Percentiles rank a stretch among this genome's conserved stretches.
Evolutionary conservation across 2,113 vertebrate species (phyloP).

Genomic region (Petaurus breviceps): DNA sequence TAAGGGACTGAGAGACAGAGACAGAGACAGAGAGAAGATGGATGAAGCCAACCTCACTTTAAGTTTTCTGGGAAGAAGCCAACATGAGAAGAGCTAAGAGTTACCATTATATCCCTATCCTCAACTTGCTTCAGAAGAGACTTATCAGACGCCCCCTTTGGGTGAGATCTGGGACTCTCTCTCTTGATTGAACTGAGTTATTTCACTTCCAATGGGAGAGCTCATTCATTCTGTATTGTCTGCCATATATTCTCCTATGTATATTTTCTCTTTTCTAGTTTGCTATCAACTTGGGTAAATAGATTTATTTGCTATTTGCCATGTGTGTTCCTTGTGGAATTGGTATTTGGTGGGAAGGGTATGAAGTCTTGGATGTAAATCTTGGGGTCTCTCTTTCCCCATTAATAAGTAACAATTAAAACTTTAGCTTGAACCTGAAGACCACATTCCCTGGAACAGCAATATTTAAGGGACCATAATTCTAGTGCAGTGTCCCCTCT

Average conservation of each 20-base stretch:
- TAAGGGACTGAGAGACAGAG: background rate
- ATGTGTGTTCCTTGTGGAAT: background rate
- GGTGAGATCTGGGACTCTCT: background rate
- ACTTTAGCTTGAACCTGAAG: background rate
- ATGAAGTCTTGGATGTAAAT: background rate
- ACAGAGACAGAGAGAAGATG: background rate
- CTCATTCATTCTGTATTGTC: too few species aligned
- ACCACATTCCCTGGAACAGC: background rate
- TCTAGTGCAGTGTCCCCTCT: background rate
- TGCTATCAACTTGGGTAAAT: background rate
- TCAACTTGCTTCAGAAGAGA: background rate
- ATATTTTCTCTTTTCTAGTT: background rate
- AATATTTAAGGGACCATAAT: background rate
- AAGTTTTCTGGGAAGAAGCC: background rate
- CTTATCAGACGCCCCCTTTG: background rate
- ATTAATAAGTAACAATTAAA: background rate
- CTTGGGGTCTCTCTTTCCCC: background rate
- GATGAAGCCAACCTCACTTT: background rate
- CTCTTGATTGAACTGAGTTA: background rate
- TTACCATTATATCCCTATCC: too few species aligned
- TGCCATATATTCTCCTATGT: background rate
- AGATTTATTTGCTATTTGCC: background rate
- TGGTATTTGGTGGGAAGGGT: background rate
- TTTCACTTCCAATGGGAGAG: background rate
- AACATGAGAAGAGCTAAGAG: background rate